A percentile compares a stretch with the other conserved stretches of the same genome.
Evolutionary conservation across 1,140 invertebrate genomes (phyloP).

Genomic region (Nasonia giraulti): DNA sequence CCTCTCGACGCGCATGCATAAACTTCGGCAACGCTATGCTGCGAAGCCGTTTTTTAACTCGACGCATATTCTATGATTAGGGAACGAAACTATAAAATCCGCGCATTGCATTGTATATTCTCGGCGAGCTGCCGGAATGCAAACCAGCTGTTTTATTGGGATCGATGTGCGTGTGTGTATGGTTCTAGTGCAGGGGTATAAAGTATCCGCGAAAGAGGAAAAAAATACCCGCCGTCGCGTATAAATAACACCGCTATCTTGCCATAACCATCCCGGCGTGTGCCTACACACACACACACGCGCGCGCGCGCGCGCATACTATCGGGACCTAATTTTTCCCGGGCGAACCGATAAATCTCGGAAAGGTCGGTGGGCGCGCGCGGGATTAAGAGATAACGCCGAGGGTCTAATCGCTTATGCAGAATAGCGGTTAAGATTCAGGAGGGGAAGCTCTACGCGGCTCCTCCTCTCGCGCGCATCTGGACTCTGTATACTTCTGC

Average conservation of each 20-base stretch:
- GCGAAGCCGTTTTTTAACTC: too few relatives aligned
- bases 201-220: background rate
- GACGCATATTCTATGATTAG: background rate
- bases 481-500: background rate
- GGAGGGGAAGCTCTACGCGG: background rate
- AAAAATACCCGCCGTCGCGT: background rate
- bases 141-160: too few relatives aligned
- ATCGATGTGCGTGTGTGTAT: too few relatives aligned
- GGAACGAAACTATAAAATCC: too few relatives aligned
- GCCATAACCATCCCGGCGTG: background rate
- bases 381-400: conserved; percentile 40
- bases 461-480: background rate
- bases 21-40: too few relatives aligned
- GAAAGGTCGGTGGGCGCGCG: background rate
- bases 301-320: background rate
- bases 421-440: conserved; percentile 48
- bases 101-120: too few relatives aligned
- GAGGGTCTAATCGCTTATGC: conserved; percentile 49
- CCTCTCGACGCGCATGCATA: background rate
- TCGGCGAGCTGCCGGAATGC: too few relatives aligned
- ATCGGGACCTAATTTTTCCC: conserved; percentile 38
- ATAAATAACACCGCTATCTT: background rate
- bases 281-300: background rate
- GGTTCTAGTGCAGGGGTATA: background rate
- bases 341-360: conserved; percentile 24